These are phyloP conservation scores for Diarsia brunnea DNA, from an alignment of 2,888 invertebrate species.

Conservation along the genomic window DNA sequence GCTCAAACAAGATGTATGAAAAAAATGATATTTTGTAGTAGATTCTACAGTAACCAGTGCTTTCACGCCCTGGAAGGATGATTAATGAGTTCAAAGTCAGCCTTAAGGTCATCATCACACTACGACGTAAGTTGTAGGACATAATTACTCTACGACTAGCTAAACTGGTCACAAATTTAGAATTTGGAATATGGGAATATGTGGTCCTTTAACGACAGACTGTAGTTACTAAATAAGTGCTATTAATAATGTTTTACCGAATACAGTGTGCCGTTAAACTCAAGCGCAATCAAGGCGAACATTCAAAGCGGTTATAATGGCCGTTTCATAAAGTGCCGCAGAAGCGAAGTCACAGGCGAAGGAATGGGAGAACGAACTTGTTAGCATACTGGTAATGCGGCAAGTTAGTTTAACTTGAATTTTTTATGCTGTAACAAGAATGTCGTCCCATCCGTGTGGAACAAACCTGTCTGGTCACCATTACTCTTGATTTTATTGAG, in stretches of 20 bases:
- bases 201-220: conserved; percentile 78
- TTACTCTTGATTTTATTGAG: conserved; percentile 90
- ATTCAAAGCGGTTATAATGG: conserved; percentile 71
- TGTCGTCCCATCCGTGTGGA: conserved; percentile 62
- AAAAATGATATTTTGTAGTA: background rate
- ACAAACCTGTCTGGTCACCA: conserved; percentile 87
- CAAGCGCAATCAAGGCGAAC: conserved; percentile 66
- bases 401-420: background rate
- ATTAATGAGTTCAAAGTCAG: conserved; percentile 5
- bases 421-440: conserved; percentile 36
- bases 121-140: conserved; percentile 8
- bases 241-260: conserved; percentile 52
- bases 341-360: conserved; percentile 65
- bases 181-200: conserved; percentile 83
- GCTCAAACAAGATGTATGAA: background rate
- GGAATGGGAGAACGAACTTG: conserved; percentile 57
- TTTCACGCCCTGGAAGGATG: background rate
- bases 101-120: background rate
- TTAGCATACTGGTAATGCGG: conserved; percentile 14
- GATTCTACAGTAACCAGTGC: background rate
- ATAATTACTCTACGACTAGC: conserved; percentile 25
- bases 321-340: conserved; percentile 58
- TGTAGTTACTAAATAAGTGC: conserved; percentile 60
- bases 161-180: conserved; percentile 53
- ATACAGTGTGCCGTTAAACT: conserved; percentile 66